Base-by-base conservation (phyloP, 2,797 vertebrate genomes). In the Antennarius maculatus region DNA sequence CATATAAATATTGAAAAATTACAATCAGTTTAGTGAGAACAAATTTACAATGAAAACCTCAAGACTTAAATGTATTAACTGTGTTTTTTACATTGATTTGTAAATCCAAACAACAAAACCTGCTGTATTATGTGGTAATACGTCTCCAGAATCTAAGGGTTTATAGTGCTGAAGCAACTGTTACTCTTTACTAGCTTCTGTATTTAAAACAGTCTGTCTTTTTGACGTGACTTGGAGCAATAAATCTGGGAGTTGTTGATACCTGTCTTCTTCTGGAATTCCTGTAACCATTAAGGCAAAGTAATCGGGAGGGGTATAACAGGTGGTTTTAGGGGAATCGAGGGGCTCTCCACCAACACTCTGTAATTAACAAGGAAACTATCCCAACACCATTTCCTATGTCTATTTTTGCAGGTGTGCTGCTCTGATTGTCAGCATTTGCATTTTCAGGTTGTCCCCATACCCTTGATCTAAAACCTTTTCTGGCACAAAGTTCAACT, bases 391-490 rank as follows among this genome's bases (percentile, higher is more conserved):
- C 74, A 82, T 89, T 93, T 93, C 91, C 91, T 91, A 60, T 91
- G 89, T 90, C 86, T 92, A 88, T 92, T 93, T 94, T 91, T 92
- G 83, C 92, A 94, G 92, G 93, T 94, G 93, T 94, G 86, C 82
- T 13, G 18, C 71, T 86, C 66, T 81, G 76, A 86, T 90, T 81
- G 61, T 42, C 74, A 84, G 76, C 79, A 85, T 86, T 89, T 89
- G 80, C 81, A 71, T 82, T 78, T 83, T 79, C 60, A 66, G 18
- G 27, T 74, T 49, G 52, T 65, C 70, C 76, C 61, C 27, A 17
- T 82, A 71, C 66, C 16, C 69, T 78, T 43, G 71, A 9, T 39
- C 84, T 84, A 76, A 74, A 82, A 76, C 58, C 59, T 68, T 28
- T 68, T 65, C 49, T 75, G 69, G 57, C 77, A 63, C 61, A 71